These are phyloP conservation scores for Alligator sinensis DNA, from an alignment of 2,113 vertebrate genomes.

Conservation along the genomic window DNA sequence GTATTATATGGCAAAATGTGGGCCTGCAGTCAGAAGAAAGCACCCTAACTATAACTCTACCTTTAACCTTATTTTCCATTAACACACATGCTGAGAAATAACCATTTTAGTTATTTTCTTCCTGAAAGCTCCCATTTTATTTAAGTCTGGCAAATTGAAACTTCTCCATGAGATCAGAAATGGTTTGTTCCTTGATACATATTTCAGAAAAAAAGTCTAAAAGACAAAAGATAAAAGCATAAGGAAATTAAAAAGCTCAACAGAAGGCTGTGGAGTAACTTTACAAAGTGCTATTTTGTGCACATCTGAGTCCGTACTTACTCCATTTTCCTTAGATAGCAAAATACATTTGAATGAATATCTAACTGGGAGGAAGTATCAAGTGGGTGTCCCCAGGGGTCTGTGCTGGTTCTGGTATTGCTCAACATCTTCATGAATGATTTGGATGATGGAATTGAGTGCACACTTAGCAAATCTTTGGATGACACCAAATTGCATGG, in stretches of 20 bases:
- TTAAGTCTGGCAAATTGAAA: constrained; percentile 1
- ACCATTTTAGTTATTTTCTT: not conserved
- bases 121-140: not conserved
- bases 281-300: not conserved
- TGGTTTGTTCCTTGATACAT: not conserved
- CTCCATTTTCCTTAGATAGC: not conserved
- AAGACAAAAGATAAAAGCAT: not conserved
- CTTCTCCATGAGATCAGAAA: not conserved
- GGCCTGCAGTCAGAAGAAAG: not conserved
- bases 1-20: not conserved
- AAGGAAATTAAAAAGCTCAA: not conserved
- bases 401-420: no score
- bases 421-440: no score
- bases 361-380: no score
- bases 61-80: not conserved
- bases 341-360: not conserved
- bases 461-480: no score
- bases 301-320: not conserved
- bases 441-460: no score
- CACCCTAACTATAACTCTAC: not conserved
- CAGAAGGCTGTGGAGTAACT: not conserved
- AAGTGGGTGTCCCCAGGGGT: no score
- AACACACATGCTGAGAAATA: no score
- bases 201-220: not conserved
- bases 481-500: no score